Evolutionary conservation across 2,888 invertebrate genomes (phyloP), one percentile per base, ranked within the genome.

Genomic region (Boloria selene): DNA sequence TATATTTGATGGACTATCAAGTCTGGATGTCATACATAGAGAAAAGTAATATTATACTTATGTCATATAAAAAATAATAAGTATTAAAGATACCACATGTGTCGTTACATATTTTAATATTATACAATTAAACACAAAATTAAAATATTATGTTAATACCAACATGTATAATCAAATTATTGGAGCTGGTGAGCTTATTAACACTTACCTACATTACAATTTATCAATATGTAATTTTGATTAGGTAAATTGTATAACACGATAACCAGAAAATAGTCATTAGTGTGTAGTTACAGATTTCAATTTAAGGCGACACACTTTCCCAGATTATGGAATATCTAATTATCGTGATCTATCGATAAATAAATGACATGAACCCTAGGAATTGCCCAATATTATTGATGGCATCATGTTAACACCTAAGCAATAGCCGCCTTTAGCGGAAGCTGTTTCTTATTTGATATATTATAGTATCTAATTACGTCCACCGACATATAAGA

Each of bases 151-250:
- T 91, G 91, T 82, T 91, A 80, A 84, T 90, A 80, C 91, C 91
- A 47, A 90, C 91, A 14, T 91, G 90, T 79, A 71, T 89, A 68
- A 87, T 91, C 62, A 91, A 91, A 84, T 83, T 89, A 47, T 73
- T 87, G 59, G 91, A 91, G 83, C 79, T 91, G 75, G 91, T 91
- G 77, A 84, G 87, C 82, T n/a, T 52, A 42, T 59, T 59, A 38
- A 61, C 42, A 44, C 22, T 13, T 38, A 17, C 42, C 51, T 22
- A 16, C 51, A 13, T 50, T 13, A 13, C 31, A 64, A 51, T 45
- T 52, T 5, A 17, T 45, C 51, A 58, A 51, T 51, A 31, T 58
- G 38, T 49, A 56, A 67, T 22, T 60, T 65, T 54, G 42, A 54
- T 58, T 52, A 60, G 10, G 44, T 17, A 22, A 31, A 56, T 61